Base-by-base conservation (phyloP, 2,797 vertebrate genomes). In the Betta splendens region DNA sequence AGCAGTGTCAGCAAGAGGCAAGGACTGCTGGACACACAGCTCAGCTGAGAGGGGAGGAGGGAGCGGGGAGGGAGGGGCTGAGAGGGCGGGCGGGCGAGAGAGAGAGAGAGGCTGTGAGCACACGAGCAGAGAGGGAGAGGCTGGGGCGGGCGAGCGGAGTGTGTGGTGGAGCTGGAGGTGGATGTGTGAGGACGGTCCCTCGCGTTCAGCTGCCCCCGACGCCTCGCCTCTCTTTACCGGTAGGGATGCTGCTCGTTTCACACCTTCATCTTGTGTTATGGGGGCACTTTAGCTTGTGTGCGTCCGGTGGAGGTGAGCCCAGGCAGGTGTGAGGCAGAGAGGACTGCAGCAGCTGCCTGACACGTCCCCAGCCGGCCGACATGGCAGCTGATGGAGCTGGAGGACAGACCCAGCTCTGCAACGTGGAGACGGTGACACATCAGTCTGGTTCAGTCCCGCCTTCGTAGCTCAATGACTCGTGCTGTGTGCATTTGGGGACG, bases 301-400 rank as follows among this genome's bases (percentile, higher is more conserved):
- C 26, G 16, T 52, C 40, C 21, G 42, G 31, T 45, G 52, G 53
- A 61, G 49, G 44, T 55, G 55, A 39, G 38, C n/a, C 33, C 10
- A 17, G 10, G 6, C n/a, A n/a, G n/a, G n/a, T n/a, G n/a, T n/a
- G n/a, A n/a, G n/a, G n/a, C n/a, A 31, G 58, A 40, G 22, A 39
- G 31, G 39, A 33, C 85, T 84, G 89, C 87, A 86, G 86, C 83
- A 80, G 85, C 79, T 83, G 80, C 69, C 51, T 67, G 62, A 53
- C 69, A 72, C 37, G 47, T 25, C 26, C 56, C 54, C 20, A 46
- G 0, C n/a, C 28, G 9, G 35, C 46, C 10, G 80, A 87, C 80
- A 67, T 79, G 51, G 65, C 76, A 72, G 75, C 9, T 57, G 80
- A 82, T 87, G 78, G 45, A 29, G 43, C 68, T 73, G 57, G 64